Evolutionary conservation across 2,113 vertebrate species (phyloP).

Genomic region (Pyxicephalus adspersus): DNA sequence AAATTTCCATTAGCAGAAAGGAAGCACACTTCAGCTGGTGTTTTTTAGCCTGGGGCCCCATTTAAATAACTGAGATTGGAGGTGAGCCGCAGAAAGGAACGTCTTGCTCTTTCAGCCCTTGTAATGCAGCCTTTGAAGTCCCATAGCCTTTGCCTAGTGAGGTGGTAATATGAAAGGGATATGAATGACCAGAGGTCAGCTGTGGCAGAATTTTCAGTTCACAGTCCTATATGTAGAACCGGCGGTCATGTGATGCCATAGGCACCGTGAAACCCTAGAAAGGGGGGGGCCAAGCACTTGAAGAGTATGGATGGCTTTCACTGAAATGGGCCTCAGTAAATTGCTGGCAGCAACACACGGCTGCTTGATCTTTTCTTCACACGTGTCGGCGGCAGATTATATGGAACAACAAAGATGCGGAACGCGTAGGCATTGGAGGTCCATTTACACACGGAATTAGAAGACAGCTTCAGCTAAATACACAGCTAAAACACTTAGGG

Average conservation of each 20-base stretch:
- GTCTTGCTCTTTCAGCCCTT: background rate
- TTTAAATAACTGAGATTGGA: constrained; percentile 22
- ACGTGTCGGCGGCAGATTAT: background rate
- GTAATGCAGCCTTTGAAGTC: constrained; percentile 24
- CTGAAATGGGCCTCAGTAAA: background rate
- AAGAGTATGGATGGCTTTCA: background rate
- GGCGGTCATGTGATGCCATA: background rate
- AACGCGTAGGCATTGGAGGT: too few species aligned
- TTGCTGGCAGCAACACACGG: background rate
- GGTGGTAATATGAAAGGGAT: background rate
- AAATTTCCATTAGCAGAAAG: too few species aligned
- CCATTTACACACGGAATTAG: too few species aligned
- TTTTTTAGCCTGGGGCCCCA: background rate
- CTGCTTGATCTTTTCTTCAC: background rate
- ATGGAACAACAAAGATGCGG: too few species aligned
- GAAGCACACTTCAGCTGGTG: too few species aligned
- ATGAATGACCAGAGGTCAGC: background rate
- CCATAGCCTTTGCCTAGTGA: background rate
- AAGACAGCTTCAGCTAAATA: too few species aligned
- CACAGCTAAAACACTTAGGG: too few species aligned
- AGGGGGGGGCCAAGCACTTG: background rate
- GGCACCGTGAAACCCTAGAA: constrained; percentile 3
- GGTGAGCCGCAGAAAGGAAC: background rate
- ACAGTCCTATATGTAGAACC: background rate
- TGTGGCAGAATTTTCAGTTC: background rate